These are phyloP conservation scores for Mesitornis unicolor DNA, from an alignment of 2,113 vertebrate genomes.

Conservation along the genomic window DNA sequence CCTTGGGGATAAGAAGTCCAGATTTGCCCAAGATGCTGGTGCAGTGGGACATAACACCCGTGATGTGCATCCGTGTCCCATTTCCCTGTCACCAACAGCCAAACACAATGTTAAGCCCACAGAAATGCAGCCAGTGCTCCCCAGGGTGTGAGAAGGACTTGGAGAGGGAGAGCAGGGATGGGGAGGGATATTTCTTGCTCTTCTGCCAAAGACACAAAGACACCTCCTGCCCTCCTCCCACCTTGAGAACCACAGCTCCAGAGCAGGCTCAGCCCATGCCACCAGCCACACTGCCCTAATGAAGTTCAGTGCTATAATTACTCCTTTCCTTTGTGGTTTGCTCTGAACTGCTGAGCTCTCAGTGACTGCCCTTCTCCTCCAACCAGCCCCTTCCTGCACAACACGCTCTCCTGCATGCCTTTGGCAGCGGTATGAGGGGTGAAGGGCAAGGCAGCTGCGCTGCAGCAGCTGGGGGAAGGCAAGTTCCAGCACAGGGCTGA, in stretches of 20 bases:
- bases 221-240: not conserved
- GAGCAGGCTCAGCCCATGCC: not conserved
- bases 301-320: not conserved
- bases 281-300: fast-evolving
- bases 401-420: conserved; percentile 4
- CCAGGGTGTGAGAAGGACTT: not conserved
- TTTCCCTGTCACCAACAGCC: not conserved
- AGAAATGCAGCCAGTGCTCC: fast-evolving
- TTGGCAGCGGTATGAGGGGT: not conserved
- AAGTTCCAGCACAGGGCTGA: not conserved
- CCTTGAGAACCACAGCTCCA: not conserved
- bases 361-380: not conserved
- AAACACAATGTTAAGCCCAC: fast-evolving
- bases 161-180: not conserved
- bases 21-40: not conserved
- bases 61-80: not conserved
- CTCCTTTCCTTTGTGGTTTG: not conserved
- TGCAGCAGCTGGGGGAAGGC: not conserved
- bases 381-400: not conserved
- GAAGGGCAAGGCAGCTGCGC: not conserved
- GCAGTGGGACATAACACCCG: not conserved
- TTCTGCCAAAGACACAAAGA: not conserved
- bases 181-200: not conserved
- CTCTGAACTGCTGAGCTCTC: not conserved
- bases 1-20: fast-evolving